Conservation (phyloP, 2,888 invertebrate genomes). For the Coleophora deauratella region DNA sequence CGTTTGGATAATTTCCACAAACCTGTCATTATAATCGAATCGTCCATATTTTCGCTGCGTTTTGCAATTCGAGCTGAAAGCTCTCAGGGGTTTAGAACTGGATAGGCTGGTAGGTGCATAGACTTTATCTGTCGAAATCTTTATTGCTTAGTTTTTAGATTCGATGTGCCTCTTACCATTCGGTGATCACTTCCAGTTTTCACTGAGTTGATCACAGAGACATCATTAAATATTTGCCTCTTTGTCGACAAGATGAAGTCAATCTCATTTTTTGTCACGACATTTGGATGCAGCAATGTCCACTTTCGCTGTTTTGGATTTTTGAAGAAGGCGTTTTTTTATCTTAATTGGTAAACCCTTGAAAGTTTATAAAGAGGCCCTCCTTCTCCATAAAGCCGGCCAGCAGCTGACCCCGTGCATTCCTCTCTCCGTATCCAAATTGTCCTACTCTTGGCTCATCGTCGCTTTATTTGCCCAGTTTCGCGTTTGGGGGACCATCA, state of each 20-base stretch:
- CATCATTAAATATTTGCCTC: constrained; percentile 1
- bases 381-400: no score
- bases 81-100: constrained; percentile 1
- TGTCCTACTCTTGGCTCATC: no score
- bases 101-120: neutral
- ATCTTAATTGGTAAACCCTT: no score
- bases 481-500: constrained; percentile 6
- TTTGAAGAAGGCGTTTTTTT: neutral
- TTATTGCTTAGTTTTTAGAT: constrained; percentile 3
- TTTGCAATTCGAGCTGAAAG: constrained; percentile 3
- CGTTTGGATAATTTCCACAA: no score
- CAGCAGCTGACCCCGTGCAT: no score
- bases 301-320: neutral
- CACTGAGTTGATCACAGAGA: no score
- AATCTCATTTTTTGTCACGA: constrained; percentile 11
- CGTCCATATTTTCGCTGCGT: constrained; percentile 1
- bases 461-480: neutral
- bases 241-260: constrained; percentile 13
- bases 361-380: no score
- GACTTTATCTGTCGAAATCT: constrained; percentile 5
- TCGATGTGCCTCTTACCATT: constrained; percentile 9
- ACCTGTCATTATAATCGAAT: neutral
- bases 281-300: constrained; percentile 4
- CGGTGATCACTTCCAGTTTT: constrained; percentile 8
- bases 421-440: no score